Evolutionary conservation across 2,888 invertebrate species (phyloP), one percentile per base, ranked within the genome.

Genomic region (Calliopum simillimum): DNA sequence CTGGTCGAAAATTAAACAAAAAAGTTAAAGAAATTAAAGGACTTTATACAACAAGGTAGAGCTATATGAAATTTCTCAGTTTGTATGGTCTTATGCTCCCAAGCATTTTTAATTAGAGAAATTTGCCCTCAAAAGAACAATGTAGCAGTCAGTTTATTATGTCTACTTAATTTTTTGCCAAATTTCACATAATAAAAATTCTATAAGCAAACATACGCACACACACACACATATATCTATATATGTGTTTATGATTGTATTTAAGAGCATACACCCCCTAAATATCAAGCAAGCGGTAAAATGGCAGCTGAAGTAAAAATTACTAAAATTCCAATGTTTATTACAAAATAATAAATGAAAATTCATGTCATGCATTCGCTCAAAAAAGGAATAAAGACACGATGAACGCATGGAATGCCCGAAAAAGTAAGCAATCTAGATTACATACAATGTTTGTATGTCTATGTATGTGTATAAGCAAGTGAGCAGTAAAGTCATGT

Each of bases 271-370:
- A 23, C 33, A 58, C 56, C 56, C 56, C 41, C n/a, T n/a, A n/a
- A 33, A 33, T n/a, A n/a, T n/a, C n/a, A n/a, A n/a, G 21, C 21
- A 23, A 25, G 55, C 8, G 13, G 55, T 4, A n/a, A n/a, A 21
- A 21, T 21, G 21, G 55, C 21, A 25, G 55, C 23, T 11, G 12
- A 23, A 23, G 13, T 46, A 46, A 46, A 46, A 61, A 61, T 61
- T 21, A 23, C 61, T 61, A 19, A 64, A 64, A 51, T 64, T 63
- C 51, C 51, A 23, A 51, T 64, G 64, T 64, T 64, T 51, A 64
- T 64, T 64, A 51, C 41, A 64, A 64, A 64, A 64, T 64, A 64
- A 64, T 51, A 51, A 64, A 64, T 51, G 64, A 51, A 64, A 51
- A 64, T 61, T 64, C 64, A 64, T 53, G 64, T 19, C 51, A 51